Evolutionary conservation across 2,888 invertebrate species (phyloP), one percentile per base, ranked within the genome.

Genomic region (Catocala nupta): DNA sequence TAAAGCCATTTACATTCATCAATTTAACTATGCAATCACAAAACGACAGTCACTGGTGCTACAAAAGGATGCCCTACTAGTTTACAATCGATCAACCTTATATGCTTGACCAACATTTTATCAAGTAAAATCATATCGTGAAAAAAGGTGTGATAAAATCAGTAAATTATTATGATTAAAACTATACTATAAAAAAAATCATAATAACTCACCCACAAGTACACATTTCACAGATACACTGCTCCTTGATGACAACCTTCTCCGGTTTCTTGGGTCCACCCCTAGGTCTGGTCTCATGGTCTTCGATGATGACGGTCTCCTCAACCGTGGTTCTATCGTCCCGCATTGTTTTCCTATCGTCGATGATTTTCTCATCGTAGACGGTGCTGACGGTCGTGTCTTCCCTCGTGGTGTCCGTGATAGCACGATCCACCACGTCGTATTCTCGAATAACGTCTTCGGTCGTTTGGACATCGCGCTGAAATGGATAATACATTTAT

Each of bases 161-260:
- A 8, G 16, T 1, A 47, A 7, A 13, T 9, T 11, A 45, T 9
- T 11, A 45, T 5, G 3, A 5, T 7, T 39, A 9, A 39, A 39
- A 39, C 1, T 39, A 39, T 25, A 25, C 25, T 25, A 39, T 13
- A 53, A 53, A n/a, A 25, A 54, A n/a, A 33, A n/a, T 5, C 11
- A 36, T 8, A n/a, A 34, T n/a, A 43, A 96, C 97, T 96, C 91
- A 98, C 98, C 98, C 98, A 93, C 98, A 98, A 83, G 97, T 98
- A 89, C 98, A 98, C 70, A 98, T 96, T 93, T 98, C 97, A 87
- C 98, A 98, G 82, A 98, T 97, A 88, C 98, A 98, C 89, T 97
- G 97, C 84, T 98, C 98, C 85, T 96, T 97, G 73, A 93, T 88
- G 51, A 87, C 81, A 58, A 74, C 76, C 71, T 90, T 90, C 73